These are phyloP conservation scores for Zoanthus gigantus DNA, from an alignment of 92 coral and sea anemone genomes.

Conservation along the genomic window DNA sequence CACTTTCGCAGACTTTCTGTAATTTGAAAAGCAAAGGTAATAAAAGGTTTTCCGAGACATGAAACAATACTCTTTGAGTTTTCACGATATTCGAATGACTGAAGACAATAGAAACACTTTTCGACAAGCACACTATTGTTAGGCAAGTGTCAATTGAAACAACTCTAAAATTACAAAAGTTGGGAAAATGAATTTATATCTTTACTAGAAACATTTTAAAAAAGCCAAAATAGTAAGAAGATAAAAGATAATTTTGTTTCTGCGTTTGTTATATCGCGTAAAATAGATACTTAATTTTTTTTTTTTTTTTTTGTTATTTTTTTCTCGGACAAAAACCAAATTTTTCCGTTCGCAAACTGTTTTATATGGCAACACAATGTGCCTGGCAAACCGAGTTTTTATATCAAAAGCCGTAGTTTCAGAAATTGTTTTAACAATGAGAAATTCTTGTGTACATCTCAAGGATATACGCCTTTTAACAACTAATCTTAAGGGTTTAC, in stretches of 20 bases:
- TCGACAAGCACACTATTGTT: too few relatives aligned
- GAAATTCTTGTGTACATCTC: too few relatives aligned
- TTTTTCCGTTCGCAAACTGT: neutral
- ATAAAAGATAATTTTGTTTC: neutral
- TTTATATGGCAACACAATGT: neutral
- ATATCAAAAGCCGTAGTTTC: neutral
- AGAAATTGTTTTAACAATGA: neutral
- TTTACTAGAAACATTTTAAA: neutral
- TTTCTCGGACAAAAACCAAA: neutral
- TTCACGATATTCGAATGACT: too few relatives aligned
- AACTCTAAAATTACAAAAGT: neutral
- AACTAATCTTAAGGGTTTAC: too few relatives aligned
- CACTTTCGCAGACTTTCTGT: too few relatives aligned
- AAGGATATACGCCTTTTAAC: too few relatives aligned
- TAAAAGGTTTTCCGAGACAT: too few relatives aligned
- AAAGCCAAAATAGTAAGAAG: neutral
- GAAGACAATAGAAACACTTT: too few relatives aligned
- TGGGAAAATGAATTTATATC: neutral
- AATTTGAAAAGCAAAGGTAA: too few relatives aligned
- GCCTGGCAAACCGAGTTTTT: neutral
- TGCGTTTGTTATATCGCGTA: neutral
- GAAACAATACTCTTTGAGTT: too few relatives aligned
- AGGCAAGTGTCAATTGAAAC: neutral
- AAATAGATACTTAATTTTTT: neutral
- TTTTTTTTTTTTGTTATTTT: neutral